These are phyloP conservation scores for Mustela lutreola DNA, from an alignment of 2,113 vertebrate genomes.

Conservation along the genomic window DNA sequence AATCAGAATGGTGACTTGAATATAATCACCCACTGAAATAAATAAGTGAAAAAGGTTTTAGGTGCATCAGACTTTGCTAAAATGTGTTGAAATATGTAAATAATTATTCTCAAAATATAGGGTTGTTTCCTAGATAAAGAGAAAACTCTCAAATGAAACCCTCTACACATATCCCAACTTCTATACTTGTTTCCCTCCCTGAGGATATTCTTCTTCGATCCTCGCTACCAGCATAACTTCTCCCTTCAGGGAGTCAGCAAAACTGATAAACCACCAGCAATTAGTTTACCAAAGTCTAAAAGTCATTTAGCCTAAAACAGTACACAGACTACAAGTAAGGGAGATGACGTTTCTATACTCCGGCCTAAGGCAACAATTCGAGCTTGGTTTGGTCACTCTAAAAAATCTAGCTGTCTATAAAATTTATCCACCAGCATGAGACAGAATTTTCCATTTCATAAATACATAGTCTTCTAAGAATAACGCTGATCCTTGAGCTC, in stretches of 20 bases:
- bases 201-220: not conserved
- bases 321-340: not conserved
- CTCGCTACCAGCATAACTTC: not conserved
- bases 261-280: not conserved
- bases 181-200: not conserved
- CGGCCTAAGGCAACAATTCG: accelerated
- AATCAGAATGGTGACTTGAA: not conserved
- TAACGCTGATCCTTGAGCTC: not conserved
- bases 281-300: not conserved
- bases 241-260: not conserved
- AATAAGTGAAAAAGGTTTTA: not conserved
- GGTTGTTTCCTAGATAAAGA: not conserved
- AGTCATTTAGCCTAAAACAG: not conserved
- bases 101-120: not conserved
- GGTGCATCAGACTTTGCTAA: not conserved
- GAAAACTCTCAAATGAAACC: not conserved
- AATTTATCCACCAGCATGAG: not conserved
- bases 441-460: not conserved
- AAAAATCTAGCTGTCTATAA: not conserved
- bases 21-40: not conserved
- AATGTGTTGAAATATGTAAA: not conserved
- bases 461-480: not conserved
- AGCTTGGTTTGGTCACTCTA: not conserved
- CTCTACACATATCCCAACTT: not conserved
- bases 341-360: not conserved